A percentile compares a stretch with the other conserved stretches of the same genome.
Conservation (phyloP, 2,888 invertebrate species). For the Scaptodrosophila latifasciaeformis region DNA sequence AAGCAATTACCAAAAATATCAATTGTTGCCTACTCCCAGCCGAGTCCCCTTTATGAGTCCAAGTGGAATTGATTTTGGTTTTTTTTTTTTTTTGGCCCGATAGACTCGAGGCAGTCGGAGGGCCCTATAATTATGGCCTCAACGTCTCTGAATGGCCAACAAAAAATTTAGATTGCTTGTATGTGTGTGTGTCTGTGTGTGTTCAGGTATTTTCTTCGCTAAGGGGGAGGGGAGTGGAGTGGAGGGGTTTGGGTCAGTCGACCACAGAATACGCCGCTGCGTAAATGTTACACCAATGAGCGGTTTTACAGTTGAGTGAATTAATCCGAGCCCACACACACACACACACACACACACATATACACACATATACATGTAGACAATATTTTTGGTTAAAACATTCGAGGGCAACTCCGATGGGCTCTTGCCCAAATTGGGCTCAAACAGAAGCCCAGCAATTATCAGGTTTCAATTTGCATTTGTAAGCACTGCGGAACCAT, state of each 20-base stretch:
- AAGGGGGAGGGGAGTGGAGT: no score
- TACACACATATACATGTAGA: slow-evolving; percentile 5
- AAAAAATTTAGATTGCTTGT: no score
- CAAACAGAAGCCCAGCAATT: slow-evolving; percentile 33
- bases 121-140: no score
- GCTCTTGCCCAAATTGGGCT: neutral
- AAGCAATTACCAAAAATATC: slow-evolving; percentile 30
- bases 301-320: slow-evolving; percentile 55
- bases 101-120: no score
- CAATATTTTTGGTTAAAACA: neutral
- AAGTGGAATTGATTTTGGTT: no score
- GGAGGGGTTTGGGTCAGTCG: neutral
- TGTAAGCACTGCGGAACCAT: slow-evolving; percentile 42
- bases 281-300: slow-evolving; percentile 54
- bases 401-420: neutral
- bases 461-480: slow-evolving; percentile 57
- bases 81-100: no score
- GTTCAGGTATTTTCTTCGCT: neutral
- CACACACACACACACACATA: slow-evolving; percentile 11
- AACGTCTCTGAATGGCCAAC: no score
- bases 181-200: neutral
- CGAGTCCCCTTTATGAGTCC: no score
- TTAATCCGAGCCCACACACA: slow-evolving; percentile 35
- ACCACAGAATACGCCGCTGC: slow-evolving; percentile 46
- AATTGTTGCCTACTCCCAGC: no score